phyloP scores from a whole-genome alignment of 2,888 invertebrate genomes.

The Polyommatus icarus region DNA sequence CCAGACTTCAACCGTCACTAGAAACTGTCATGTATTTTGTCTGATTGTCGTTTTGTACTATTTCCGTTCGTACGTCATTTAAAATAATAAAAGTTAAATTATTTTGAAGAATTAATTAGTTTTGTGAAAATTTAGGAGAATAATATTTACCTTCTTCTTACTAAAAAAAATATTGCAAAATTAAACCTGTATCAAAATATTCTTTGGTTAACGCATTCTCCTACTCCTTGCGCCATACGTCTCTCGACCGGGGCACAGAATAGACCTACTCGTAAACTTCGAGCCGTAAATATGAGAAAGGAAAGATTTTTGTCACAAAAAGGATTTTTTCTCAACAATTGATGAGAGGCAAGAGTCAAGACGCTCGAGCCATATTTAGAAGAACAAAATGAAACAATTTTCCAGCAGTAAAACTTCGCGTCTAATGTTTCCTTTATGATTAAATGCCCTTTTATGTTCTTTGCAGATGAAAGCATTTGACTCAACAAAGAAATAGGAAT shows the following conservation, averaged over 20 bases:
- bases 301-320: conserved; percentile 60
- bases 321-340: conserved; percentile 52
- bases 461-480: conserved; percentile 25
- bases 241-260: conserved; percentile 50
- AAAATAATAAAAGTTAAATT: too few species aligned
- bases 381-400: conserved; percentile 33
- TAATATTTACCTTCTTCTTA: too few species aligned
- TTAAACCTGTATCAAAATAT: too few species aligned
- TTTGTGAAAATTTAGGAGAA: too few species aligned
- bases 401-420: conserved; percentile 30
- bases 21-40: too few species aligned
- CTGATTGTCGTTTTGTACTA: too few species aligned
- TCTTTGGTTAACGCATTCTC: conserved; percentile 30
- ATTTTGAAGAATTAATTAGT: too few species aligned
- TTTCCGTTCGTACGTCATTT: too few species aligned
- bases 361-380: conserved; percentile 39
- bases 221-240: conserved; percentile 37
- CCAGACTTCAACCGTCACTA: too few species aligned
- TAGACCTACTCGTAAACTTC: conserved; percentile 67
- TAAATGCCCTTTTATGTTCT: conserved; percentile 28
- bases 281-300: conserved; percentile 69
- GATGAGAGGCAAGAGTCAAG: conserved; percentile 50
- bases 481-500: conserved; percentile 3
- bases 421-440: conserved; percentile 31
- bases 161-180: too few species aligned